Evolutionary conservation across 2,113 vertebrate genomes (phyloP), one percentile per base, ranked within the genome.

Genomic region (Clinocottus analis): DNA sequence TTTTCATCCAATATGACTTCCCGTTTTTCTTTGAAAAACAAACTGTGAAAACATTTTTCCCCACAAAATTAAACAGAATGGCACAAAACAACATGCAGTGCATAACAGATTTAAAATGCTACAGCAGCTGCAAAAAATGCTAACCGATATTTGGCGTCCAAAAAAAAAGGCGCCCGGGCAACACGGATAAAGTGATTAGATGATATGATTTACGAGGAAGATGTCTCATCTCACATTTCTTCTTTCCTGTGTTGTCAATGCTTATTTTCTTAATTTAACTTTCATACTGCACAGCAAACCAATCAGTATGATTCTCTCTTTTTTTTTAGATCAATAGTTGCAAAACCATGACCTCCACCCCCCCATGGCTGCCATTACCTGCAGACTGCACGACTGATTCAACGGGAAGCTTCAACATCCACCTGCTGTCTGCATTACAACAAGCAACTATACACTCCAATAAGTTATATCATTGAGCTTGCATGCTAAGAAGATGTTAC

Each of bases 61-160:
- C 7, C 8, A 43, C 7, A 45, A 49, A 59, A 69, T 0, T 9
- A 51, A 60, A 72, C 35, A 66, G 19, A 29, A n/a, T 33, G 21
- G 25, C 9, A 11, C 4, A 47, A 17, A 49, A 51, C 3, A 43
- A 33, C 45, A 23, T 17, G 33, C 47, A 63, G 23, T 43, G 12
- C 62, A 9, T 7, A 21, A 33, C 10, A 45, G 0, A 3, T 37
- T 45, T 25, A 9, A 56, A 64, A 37, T n/a, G 25, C 21, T 58
- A 39, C 31, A 45, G 25, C 84, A 67, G 82, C 80, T 87, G 85
- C 37, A 80, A 81, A 70, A 87, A 86, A 86, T 49, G 43, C 58
- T 2, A 45, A 75, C 39, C 58, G 39, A 17, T 45, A 80, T 64
- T 74, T 45, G 33, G 60, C 43, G 25, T 17, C 14, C n/a, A 68